Percentiles rank a stretch among this genome's conserved stretches.
Evolutionary conservation across 2,797 vertebrate genomes (phyloP).

Genomic region (Strix occidentalis): DNA sequence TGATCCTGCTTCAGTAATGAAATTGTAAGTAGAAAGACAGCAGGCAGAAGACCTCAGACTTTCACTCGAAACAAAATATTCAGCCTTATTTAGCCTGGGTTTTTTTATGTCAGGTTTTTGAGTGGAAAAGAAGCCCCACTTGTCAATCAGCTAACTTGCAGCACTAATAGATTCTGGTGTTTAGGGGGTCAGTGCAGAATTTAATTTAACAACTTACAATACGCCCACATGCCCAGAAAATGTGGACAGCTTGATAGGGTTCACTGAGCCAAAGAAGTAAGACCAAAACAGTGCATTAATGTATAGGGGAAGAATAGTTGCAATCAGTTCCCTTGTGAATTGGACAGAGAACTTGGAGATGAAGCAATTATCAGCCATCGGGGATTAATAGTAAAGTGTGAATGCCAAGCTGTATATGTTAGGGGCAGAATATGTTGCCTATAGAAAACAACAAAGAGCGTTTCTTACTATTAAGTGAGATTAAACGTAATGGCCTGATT

Average conservation of each 20-base stretch:
- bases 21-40: conserved; percentile 47
- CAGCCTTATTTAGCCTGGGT: conserved; percentile 20
- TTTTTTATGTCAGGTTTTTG: conserved; percentile 57
- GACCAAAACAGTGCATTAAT: conserved; percentile 86
- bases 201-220: conserved; percentile 88
- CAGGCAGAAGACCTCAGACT: conserved; percentile 46
- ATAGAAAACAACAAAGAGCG: conserved; percentile 91
- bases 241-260: conserved; percentile 90
- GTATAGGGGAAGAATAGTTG: conserved; percentile 82
- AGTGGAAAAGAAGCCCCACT: conserved; percentile 73
- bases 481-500: conserved; percentile 98
- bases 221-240: conserved; percentile 97
- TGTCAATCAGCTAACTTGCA: conserved; percentile 79
- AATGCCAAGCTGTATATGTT: conserved; percentile 89
- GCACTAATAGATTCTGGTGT: conserved; percentile 79
- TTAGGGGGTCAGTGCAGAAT: conserved; percentile 76
- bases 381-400: conserved; percentile 92
- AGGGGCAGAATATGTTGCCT: conserved; percentile 91
- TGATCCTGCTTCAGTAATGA: background rate
- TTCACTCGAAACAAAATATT: conserved; percentile 59
- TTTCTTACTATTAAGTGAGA: conserved; percentile 98
- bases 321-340: conserved; percentile 90
- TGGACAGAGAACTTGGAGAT: conserved; percentile 88
- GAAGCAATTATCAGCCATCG: conserved; percentile 92
- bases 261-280: conserved; percentile 83